phyloP scores from a whole-genome alignment of 2,797 vertebrate species.

The Sciaenops ocellatus region DNA sequence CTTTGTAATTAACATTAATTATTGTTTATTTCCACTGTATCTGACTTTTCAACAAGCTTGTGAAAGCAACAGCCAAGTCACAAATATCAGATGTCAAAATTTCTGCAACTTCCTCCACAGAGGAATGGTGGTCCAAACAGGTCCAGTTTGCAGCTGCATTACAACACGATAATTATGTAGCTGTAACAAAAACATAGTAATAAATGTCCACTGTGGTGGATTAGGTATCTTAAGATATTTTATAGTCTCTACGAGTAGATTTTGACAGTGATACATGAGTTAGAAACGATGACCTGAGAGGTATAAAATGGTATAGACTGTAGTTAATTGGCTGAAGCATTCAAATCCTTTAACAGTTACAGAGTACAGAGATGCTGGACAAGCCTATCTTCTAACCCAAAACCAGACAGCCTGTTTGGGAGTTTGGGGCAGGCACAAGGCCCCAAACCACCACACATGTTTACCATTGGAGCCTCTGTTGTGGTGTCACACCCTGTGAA shows the following conservation, averaged over 20 bases:
- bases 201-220: not conserved
- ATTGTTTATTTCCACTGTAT: not conserved
- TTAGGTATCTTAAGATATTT: not conserved
- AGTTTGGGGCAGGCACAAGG: slow-evolving; percentile 20
- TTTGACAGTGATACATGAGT: not conserved
- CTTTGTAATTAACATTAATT: too few relatives aligned
- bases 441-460: slow-evolving; percentile 73
- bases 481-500: slow-evolving; percentile 73
- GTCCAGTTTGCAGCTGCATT: not conserved
- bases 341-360: slow-evolving; percentile 30
- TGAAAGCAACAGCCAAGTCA: not conserved
- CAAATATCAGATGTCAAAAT: not conserved
- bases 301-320: not conserved
- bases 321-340: slow-evolving; percentile 5
- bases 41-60: not conserved
- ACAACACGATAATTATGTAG: not conserved
- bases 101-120: not conserved
- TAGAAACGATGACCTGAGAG: not conserved
- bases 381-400: slow-evolving; percentile 11
- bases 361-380: slow-evolving; percentile 5
- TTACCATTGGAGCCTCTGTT: slow-evolving; percentile 72
- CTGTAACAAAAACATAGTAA: not conserved
- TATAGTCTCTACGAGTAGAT: not conserved
- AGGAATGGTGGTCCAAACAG: not conserved
- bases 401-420: slow-evolving; percentile 33